Conservation (phyloP, 2,797 vertebrate species). For the Triplophysa yarkandensis region DNA sequence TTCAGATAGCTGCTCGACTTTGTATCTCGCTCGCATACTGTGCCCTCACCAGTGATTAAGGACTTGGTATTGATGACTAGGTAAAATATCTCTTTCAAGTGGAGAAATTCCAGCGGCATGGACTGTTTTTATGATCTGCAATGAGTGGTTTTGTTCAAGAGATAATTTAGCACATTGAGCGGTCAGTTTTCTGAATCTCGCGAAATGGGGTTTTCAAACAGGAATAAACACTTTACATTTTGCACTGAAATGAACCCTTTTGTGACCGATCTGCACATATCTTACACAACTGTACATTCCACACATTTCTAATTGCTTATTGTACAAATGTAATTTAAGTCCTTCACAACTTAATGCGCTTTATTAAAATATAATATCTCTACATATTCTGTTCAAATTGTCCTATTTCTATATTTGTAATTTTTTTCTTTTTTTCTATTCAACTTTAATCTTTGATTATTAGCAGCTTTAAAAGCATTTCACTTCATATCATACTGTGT, state of each 20-base stretch:
- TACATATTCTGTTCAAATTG: too few species aligned
- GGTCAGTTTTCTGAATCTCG: neutral
- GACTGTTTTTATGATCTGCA: neutral
- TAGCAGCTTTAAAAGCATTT: too few species aligned
- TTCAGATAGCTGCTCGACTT: constrained; percentile 28
- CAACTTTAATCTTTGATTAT: too few species aligned
- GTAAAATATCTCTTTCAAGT: constrained; percentile 13
- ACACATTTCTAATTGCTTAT: too few species aligned
- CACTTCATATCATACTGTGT: too few species aligned
- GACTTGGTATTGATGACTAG: constrained; percentile 22
- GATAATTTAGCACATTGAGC: neutral
- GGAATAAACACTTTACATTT: neutral
- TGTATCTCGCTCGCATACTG: constrained; percentile 19
- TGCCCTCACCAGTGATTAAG: constrained; percentile 17
- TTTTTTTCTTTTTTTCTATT: too few species aligned
- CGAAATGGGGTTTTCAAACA: neutral
- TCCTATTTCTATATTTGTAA: too few species aligned
- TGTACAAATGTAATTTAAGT: too few species aligned
- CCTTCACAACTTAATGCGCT: too few species aligned
- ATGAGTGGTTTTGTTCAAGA: neutral
- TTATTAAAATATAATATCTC: too few species aligned
- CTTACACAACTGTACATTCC: too few species aligned
- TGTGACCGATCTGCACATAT: too few species aligned
- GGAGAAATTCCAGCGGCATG: neutral
- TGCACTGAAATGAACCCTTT: neutral